Conservation (phyloP, 2,797 vertebrate species). For the Hozukius guyotensis region DNA sequence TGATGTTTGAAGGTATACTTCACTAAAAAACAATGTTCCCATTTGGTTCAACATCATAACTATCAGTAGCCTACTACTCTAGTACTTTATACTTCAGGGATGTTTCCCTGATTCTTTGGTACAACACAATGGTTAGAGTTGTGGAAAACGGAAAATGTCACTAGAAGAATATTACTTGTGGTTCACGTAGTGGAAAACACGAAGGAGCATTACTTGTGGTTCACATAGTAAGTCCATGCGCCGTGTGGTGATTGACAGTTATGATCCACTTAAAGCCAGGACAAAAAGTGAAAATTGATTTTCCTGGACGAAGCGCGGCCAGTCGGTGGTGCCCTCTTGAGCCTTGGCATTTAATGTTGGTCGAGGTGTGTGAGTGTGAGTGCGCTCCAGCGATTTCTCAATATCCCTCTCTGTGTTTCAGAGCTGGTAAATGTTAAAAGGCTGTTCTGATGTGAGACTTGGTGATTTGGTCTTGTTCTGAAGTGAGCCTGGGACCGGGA, state of each 20-base stretch:
- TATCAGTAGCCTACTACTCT: neutral
- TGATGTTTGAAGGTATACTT: neutral
- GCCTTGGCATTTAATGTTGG: slow-evolving; percentile 11
- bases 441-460: neutral
- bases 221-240: neutral
- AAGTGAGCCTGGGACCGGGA: neutral
- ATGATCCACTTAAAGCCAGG: neutral
- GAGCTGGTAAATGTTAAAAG: neutral
- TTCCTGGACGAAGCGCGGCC: neutral
- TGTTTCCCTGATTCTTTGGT: neutral
- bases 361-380: neutral
- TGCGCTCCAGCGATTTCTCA: neutral
- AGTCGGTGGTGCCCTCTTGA: neutral
- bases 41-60: neutral
- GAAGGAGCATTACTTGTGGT: neutral
- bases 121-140: neutral
- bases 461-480: neutral
- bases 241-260: neutral
- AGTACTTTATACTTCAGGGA: neutral
- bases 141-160: neutral
- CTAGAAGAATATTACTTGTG: neutral
- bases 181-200: neutral
- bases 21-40: neutral
- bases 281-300: slow-evolving; percentile 22
- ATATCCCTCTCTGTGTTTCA: neutral